Conservation (phyloP, 2,888 invertebrate genomes). For the Polydrusus pterygomalis region DNA sequence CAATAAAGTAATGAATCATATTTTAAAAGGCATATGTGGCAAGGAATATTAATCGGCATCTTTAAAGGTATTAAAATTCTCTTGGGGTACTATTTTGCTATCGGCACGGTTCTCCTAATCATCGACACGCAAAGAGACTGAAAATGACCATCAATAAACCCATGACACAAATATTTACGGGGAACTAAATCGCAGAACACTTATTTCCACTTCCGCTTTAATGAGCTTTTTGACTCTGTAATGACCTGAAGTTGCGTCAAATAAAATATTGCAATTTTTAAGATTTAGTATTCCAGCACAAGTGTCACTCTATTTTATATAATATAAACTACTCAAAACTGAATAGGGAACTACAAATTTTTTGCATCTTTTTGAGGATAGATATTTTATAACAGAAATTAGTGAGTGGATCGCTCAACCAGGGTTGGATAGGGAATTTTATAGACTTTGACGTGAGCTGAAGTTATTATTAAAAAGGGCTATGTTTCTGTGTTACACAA, state of each 20-base stretch:
- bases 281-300: too few species aligned
- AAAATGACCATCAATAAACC: conserved; percentile 63
- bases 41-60: conserved; percentile 63
- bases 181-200: conserved; percentile 61
- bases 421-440: too few species aligned
- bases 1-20: conserved; percentile 64
- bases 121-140: conserved; percentile 64
- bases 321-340: too few species aligned
- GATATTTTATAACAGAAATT: too few species aligned
- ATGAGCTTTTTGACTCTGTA: conserved; percentile 30
- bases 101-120: conserved; percentile 65
- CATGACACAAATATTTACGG: conserved; percentile 65
- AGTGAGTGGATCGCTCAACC: too few species aligned
- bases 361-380: too few species aligned
- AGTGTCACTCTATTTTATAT: too few species aligned
- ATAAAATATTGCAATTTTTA: neutral
- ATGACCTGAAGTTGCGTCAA: conserved; percentile 8
- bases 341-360: too few species aligned
- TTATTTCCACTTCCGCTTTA: conserved; percentile 60
- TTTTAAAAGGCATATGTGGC: conserved; percentile 59
- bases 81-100: conserved; percentile 56
- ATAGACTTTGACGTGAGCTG: too few species aligned
- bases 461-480: too few species aligned
- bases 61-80: conserved; percentile 63
- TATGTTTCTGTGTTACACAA: too few species aligned